Evolutionary conservation across 2,113 vertebrate species (phyloP), one percentile per base, ranked within the genome.

Genomic region (Glaucomys volans): DNA sequence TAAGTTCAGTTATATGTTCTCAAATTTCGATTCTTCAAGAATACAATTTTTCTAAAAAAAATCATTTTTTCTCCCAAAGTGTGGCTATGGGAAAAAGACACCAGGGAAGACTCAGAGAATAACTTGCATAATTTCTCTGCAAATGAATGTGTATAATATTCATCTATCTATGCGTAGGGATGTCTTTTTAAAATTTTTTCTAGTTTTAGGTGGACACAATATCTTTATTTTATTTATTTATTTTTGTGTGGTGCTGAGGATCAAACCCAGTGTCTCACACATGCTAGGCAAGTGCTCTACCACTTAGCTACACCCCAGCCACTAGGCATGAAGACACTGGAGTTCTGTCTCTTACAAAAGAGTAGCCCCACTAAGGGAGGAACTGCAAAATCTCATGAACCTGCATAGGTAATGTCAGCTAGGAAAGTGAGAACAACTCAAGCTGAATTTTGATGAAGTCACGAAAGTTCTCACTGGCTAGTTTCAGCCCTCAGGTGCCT

Each of bases 361-460:
- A 24, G 30, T 5, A 7, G 8, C 22, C 62, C 10, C 24, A 5
- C 4, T 0, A 18, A 18, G 50, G 67, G 35, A n/a, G 69, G 30
- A 42, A 44, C 1, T 9, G 67, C 69, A 69, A 10, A 40, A 24
- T 44, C 30, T 89, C 35, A 47, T 24, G 40, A 40, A 47, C 20
- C 37, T 52, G 42, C 7, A 7, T 0, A 2, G 66, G 0, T 7
- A n/a, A 2, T 10, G 1, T 13, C 14, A 62, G 40, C 28, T 12
- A 12, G n/a, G 5, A 54, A 47, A 54, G 24, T 22, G 35, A 32
- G 10, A 8, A 83, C 14, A n/a, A 6, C 35, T 30, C 18, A 5
- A 13, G 17, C 67, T 50, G 52, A 18, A 32, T 32, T 42, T 47
- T 28, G 89, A 54, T 17, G 18, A 4, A 26, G 59, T 47, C 10